These are phyloP conservation scores for Triplophysa yarkandensis DNA, from an alignment of 2,797 vertebrate species.

Conservation along the genomic window DNA sequence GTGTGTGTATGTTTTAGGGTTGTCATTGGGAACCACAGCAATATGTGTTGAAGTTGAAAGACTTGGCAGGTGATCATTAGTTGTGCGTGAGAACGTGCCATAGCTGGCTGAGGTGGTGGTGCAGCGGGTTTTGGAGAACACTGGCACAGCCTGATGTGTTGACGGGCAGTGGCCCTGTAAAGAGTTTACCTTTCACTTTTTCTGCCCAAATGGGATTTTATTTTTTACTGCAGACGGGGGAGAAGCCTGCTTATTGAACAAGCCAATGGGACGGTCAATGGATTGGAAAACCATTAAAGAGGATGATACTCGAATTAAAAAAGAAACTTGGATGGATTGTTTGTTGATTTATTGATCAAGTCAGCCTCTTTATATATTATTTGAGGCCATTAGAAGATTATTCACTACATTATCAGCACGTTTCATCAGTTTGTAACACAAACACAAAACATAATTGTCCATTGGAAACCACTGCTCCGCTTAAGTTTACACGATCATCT, in stretches of 20 bases:
- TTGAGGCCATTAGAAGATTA: conserved; percentile 6
- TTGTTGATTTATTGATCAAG: conserved; percentile 2
- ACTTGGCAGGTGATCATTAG: conserved; percentile 71
- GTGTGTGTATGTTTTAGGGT: conserved; percentile 33
- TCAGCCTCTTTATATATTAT: too few relatives aligned
- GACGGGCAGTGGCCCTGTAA: conserved; percentile 52
- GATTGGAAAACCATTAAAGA: neutral
- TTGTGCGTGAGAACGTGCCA: conserved; percentile 72
- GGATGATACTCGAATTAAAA: neutral
- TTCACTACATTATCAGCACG: neutral
- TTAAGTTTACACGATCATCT: conserved; percentile 12
- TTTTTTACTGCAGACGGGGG: conserved; percentile 13
- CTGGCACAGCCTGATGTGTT: conserved; percentile 64
- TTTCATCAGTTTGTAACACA: neutral
- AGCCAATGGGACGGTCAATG: neutral
- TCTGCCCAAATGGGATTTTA: conserved; percentile 14
- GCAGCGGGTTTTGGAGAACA: conserved; percentile 56
- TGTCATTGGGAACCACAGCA: conserved; percentile 54
- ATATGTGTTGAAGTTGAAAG: conserved; percentile 56
- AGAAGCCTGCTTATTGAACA: neutral
- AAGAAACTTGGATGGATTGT: neutral
- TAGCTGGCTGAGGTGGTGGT: conserved; percentile 60
- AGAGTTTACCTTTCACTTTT: conserved; percentile 21
- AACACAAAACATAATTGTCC: neutral
- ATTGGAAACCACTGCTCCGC: neutral